Conservation (phyloP, 2,113 vertebrate genomes). For the Balaeniceps rex region DNA sequence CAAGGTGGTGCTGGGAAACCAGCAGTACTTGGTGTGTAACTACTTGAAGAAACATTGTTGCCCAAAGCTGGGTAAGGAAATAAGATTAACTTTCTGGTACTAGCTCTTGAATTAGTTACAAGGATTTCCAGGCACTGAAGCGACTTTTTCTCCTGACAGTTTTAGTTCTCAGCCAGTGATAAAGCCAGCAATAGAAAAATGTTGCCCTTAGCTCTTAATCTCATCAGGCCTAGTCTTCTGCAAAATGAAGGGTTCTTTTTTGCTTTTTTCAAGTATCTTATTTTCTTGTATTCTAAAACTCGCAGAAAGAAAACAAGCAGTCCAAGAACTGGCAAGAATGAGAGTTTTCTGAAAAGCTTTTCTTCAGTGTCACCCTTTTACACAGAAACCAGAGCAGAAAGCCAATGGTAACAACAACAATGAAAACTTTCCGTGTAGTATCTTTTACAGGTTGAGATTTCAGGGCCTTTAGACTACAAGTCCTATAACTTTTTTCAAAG, state of each 20-base stretch:
- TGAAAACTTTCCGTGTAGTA: not conserved
- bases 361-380: not conserved
- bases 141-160: not conserved
- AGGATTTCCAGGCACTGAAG: not conserved
- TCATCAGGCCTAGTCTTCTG: not conserved
- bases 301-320: not conserved
- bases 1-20: accelerated
- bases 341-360: not conserved
- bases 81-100: not conserved
- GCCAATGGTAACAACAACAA: not conserved
- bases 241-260: not conserved
- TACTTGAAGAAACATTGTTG: not conserved
- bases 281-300: not conserved
- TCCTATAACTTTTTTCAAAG: not conserved
- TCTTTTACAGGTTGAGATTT: not conserved
- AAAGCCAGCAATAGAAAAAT: not conserved
- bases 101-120: not conserved
- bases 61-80: not conserved
- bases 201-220: not conserved
- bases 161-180: not conserved
- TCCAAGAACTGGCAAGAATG: not conserved
- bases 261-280: not conserved
- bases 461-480: not conserved
- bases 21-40: accelerated
- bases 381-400: not conserved